A percentile compares a stretch with the other conserved stretches of the same genome.
Conservation (phyloP, 2,797 vertebrate genomes). For the Rhinoraja longicauda region DNA sequence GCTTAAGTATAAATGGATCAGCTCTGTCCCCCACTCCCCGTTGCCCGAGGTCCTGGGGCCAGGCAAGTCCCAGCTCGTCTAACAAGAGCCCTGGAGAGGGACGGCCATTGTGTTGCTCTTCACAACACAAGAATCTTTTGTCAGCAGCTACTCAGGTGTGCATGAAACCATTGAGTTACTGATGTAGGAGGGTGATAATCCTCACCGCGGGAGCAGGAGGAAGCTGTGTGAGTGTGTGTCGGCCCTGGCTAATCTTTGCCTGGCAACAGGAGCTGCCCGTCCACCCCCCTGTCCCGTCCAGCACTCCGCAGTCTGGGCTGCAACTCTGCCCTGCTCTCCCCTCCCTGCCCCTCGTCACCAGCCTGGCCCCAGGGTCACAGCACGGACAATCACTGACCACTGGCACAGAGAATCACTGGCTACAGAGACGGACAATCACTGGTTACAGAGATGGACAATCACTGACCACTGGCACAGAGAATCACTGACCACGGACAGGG, state of each 20-base stretch:
- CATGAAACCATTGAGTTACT: neutral
- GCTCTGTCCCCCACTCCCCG: neutral
- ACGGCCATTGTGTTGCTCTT: neutral
- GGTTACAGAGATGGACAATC: slow-evolving; percentile 43
- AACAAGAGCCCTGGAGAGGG: neutral
- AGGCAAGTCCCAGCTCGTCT: slow-evolving; percentile 9
- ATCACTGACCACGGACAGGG: fast-evolving
- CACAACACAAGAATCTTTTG: neutral
- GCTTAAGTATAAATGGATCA: neutral
- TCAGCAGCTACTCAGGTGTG: neutral
- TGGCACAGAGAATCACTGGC: slow-evolving; percentile 10
- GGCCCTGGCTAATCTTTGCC: too few relatives aligned
- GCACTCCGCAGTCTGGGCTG: too few relatives aligned
- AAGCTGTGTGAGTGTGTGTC: neutral
- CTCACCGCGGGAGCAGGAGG: neutral
- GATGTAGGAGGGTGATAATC: neutral
- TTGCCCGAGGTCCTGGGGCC: neutral
- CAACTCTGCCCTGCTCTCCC: too few relatives aligned
- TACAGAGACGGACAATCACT: slow-evolving; percentile 40
- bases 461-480: slow-evolving; percentile 1
- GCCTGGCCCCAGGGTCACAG: too few relatives aligned
- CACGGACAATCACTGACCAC: too few relatives aligned
- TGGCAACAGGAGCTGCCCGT: too few relatives aligned
- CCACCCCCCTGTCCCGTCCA: too few relatives aligned
- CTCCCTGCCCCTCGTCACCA: too few relatives aligned